Percentiles rank a stretch among this genome's conserved stretches.
phyloP scores from a whole-genome alignment of 1,140 invertebrate genomes.

The Mya arenaria region DNA sequence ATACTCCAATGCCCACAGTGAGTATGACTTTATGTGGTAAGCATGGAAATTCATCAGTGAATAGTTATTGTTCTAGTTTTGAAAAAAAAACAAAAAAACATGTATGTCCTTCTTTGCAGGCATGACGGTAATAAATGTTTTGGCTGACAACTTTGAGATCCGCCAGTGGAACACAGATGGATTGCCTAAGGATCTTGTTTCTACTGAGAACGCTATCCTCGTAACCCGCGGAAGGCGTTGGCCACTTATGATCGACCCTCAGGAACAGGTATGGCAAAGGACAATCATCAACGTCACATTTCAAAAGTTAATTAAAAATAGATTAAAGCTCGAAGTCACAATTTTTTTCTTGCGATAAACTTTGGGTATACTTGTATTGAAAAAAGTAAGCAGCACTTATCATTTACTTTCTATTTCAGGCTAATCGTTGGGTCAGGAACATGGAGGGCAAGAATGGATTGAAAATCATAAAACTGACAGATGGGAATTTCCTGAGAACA shows the following conservation, averaged over 20 bases:
- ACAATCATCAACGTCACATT: too few species aligned
- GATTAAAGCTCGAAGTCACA: too few species aligned
- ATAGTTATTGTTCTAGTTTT: too few species aligned
- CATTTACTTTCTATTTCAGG: slow-evolving; percentile 81
- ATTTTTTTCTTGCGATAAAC: too few species aligned
- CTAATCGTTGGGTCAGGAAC: slow-evolving; percentile 92
- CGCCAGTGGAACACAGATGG: slow-evolving; percentile 92
- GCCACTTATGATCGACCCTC: slow-evolving; percentile 95
- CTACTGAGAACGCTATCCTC: slow-evolving; percentile 93
- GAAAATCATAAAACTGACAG: slow-evolving; percentile 88
- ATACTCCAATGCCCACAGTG: too few species aligned
- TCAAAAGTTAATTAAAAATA: too few species aligned
- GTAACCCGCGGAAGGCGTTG: slow-evolving; percentile 90
- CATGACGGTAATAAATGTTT: slow-evolving; percentile 86
- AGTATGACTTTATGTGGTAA: too few species aligned
- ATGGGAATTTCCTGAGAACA: slow-evolving; percentile 83
- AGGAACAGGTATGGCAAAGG: slow-evolving; percentile 87
- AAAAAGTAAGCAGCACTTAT: too few species aligned
- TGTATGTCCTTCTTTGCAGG: too few species aligned
- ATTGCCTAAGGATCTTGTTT: slow-evolving; percentile 90
- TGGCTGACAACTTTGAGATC: slow-evolving; percentile 92
- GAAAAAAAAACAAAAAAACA: too few species aligned
- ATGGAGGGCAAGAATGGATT: slow-evolving; percentile 89
- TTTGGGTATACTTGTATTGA: too few species aligned
- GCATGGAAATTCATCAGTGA: too few species aligned